Evolutionary conservation across 1,140 invertebrate genomes (phyloP).

Genomic region (Kradibia gibbosae): DNA sequence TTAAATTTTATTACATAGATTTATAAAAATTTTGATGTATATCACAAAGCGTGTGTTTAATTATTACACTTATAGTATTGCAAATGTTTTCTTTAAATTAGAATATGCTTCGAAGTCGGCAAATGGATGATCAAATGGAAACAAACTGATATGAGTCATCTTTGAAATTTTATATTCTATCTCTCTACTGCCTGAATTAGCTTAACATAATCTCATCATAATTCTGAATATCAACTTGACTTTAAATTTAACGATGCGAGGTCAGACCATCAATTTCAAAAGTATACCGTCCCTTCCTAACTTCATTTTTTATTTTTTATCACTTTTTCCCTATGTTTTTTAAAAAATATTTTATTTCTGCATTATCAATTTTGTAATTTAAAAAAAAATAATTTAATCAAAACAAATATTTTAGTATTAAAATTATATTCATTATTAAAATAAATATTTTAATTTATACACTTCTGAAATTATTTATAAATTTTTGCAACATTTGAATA

Average conservation of each 20-base stretch:
- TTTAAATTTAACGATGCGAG: slow-evolving; percentile 56
- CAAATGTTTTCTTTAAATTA: slow-evolving; percentile 41
- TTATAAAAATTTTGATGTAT: slow-evolving; percentile 22
- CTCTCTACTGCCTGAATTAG: slow-evolving; percentile 53
- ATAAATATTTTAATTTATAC: no score
- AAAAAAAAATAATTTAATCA: no score
- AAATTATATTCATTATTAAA: no score
- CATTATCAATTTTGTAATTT: no score
- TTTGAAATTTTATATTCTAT: slow-evolving; percentile 63
- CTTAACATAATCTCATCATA: slow-evolving; percentile 62
- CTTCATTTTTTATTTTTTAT: slow-evolving; percentile 26
- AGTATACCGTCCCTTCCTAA: slow-evolving; percentile 31
- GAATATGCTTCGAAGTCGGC: slow-evolving; percentile 23
- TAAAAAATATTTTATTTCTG: slow-evolving; percentile 12
- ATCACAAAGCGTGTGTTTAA: slow-evolving; percentile 12
- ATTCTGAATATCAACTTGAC: slow-evolving; percentile 65
- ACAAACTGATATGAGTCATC: slow-evolving; percentile 63
- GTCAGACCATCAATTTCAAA: slow-evolving; percentile 62
- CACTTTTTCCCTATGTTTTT: not conserved
- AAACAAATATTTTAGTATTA: no score
- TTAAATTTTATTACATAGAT: slow-evolving; percentile 17
- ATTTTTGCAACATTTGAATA: no score
- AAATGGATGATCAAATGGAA: slow-evolving; percentile 62
- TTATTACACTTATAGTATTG: slow-evolving; percentile 31
- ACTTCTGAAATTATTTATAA: no score